Evolutionary conservation across 2,797 vertebrate genomes (phyloP), one percentile per base, ranked within the genome.

Genomic region (Tenualosa thibaudeaui): DNA sequence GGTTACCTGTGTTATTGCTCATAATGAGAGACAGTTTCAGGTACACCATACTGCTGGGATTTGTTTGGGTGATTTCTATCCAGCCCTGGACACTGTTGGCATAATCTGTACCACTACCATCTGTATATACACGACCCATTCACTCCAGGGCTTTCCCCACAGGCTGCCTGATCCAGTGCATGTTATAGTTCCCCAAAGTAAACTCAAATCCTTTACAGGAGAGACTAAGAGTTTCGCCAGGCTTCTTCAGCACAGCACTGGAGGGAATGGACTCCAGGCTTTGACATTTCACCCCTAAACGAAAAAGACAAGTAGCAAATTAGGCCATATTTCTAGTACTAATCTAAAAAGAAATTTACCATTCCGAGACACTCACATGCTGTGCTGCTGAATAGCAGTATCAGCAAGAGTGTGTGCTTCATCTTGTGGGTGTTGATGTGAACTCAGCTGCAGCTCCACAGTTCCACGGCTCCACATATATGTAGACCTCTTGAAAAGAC

Each of bases 221-320:
- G 51, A 85, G 51, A 81, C 50, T 86, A 24, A 86, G 58, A 68
- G 82, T 58, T 51, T 89, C 85, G 71, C 84, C 87, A 62, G 85
- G 85, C 68, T 53, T 88, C 75, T 83, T 87, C 54, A 51, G 0
- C 12, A 78, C 83, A 43, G 86, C 15, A 26, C 62, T 81, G n/a
- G 75, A 46, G 15, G 86, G 83, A 68, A 86, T 75, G 17, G 75
- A 84, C 31, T 71, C 62, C 78, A 86, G 43, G 82, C 56, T 26
- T 22, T 83, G 49, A 37, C 24, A 22, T 58, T 22, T 58, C 56
- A 58, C 56, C 56, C 0, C 56, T 58, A 17, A 3, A 22, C 5
- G 19, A 58, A 4, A 22, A 22, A 58, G 56, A 54, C 12, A 58
- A 22, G 56, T 22, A 0, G 56, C 5, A 58, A 58, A 58, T 58